Evolutionary conservation across 2,888 invertebrate genomes (phyloP).

Genomic region (Neelides folsomi): DNA sequence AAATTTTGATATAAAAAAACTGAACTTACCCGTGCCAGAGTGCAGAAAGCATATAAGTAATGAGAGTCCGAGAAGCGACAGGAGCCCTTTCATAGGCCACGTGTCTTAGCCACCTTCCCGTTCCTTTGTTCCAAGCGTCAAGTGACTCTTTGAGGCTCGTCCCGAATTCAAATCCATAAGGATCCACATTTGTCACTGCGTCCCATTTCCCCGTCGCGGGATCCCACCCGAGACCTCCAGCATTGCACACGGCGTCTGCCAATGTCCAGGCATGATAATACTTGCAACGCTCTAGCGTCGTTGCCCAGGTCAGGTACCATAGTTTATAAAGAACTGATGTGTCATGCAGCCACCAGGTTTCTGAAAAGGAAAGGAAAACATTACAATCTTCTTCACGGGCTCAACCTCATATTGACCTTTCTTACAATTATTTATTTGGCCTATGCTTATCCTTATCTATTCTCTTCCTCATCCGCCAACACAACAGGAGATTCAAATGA

Average conservation of each 20-base stretch:
- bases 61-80: slow-evolving; percentile 54
- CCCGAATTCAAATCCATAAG: slow-evolving; percentile 49
- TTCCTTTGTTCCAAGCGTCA: slow-evolving; percentile 88
- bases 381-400: too few species aligned
- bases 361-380: slow-evolving; percentile 38
- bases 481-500: too few species aligned
- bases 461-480: too few species aligned
- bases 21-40: slow-evolving; percentile 85
- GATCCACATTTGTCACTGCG: slow-evolving; percentile 79
- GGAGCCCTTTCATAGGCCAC: slow-evolving; percentile 78
- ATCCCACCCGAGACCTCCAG: slow-evolving; percentile 79
- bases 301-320: slow-evolving; percentile 60
- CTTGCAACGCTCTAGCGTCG: slow-evolving; percentile 70
- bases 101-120: slow-evolving; percentile 80
- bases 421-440: too few species aligned
- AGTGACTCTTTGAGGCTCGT: slow-evolving; percentile 74
- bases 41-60: slow-evolving; percentile 77
- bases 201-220: slow-evolving; percentile 76
- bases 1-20: too few species aligned
- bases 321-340: slow-evolving; percentile 51
- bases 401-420: too few species aligned
- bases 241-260: slow-evolving; percentile 89
- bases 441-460: too few species aligned
- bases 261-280: slow-evolving; percentile 96
- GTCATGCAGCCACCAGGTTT: slow-evolving; percentile 50